A percentile compares a stretch with the other conserved stretches of the same genome.
Conservation (phyloP, 2,888 invertebrate genomes). For the Steinernema hermaphroditum region DNA sequence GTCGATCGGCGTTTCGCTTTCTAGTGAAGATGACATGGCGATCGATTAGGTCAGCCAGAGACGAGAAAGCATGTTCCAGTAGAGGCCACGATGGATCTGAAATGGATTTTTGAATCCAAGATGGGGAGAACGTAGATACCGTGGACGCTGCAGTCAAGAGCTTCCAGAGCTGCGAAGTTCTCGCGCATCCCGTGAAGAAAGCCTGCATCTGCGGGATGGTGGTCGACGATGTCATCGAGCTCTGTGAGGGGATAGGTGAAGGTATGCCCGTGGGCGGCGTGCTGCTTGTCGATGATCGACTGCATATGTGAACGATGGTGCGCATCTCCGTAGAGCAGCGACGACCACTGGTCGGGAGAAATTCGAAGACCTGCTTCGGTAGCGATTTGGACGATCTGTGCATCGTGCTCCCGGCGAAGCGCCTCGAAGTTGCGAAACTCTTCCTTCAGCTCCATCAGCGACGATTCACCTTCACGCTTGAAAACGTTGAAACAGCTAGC, state of each 20-base stretch:
- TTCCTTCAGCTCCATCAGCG: slow-evolving; percentile 82
- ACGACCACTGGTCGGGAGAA: slow-evolving; percentile 97
- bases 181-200: slow-evolving; percentile 8
- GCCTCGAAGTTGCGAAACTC: slow-evolving; percentile 94
- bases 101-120: background rate
- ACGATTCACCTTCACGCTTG: slow-evolving; percentile 92
- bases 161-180: background rate
- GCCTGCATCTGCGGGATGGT: background rate
- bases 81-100: background rate
- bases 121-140: background rate
- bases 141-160: background rate
- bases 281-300: slow-evolving; percentile 71
- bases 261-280: slow-evolving; percentile 36
- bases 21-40: background rate
- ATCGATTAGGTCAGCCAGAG: background rate
- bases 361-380: slow-evolving; percentile 94
- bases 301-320: slow-evolving; percentile 97
- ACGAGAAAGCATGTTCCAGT: background rate
- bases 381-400: slow-evolving; percentile 91
- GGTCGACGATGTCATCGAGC: slow-evolving; percentile 7
- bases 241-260: background rate
- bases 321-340: slow-evolving; percentile 90
- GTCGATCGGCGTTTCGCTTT: background rate
- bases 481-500: slow-evolving; percentile 98
- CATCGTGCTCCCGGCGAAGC: slow-evolving; percentile 89